These are phyloP conservation scores for Myripristis jacobus DNA, from an alignment of 2,797 vertebrate genomes.

Conservation along the genomic window DNA sequence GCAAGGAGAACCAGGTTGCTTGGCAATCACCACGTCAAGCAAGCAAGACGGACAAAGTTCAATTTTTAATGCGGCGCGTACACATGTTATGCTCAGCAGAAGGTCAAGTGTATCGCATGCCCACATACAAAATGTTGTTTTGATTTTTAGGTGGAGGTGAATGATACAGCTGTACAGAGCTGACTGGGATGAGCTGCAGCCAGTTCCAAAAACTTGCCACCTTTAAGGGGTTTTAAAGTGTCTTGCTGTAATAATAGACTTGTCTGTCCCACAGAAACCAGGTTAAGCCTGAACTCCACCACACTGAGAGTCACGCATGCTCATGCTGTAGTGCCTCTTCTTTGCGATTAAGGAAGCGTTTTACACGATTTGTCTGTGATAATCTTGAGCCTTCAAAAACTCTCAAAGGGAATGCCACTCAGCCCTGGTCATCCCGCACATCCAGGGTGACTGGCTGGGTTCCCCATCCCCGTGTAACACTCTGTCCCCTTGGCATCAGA, in stretches of 20 bases:
- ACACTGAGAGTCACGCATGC: too few species aligned
- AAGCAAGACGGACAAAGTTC: not conserved
- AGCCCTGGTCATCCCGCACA: conserved; percentile 3
- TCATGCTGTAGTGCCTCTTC: too few species aligned
- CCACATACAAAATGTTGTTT: not conserved
- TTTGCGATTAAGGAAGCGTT: too few species aligned
- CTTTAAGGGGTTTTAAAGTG: too few species aligned
- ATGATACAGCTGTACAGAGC: not conserved
- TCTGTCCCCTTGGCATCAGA: not conserved
- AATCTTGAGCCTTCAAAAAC: too few species aligned
- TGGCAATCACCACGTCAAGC: not conserved
- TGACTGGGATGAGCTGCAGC: not conserved
- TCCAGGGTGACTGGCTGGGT: not conserved
- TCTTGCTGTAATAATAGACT: too few species aligned
- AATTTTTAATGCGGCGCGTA: not conserved
- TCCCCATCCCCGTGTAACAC: not conserved
- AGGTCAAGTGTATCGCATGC: conserved; percentile 2
- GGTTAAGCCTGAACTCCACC: too few species aligned
- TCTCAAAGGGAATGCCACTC: not conserved
- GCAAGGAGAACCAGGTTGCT: conserved; percentile 5
- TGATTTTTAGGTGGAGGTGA: not conserved
- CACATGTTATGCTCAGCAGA: not conserved
- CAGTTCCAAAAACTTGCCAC: not conserved
- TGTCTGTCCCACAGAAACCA: too few species aligned
- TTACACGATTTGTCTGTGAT: too few species aligned